Evolutionary conservation across 2,888 invertebrate genomes (phyloP).

Genomic region (Thalpophila matura): DNA sequence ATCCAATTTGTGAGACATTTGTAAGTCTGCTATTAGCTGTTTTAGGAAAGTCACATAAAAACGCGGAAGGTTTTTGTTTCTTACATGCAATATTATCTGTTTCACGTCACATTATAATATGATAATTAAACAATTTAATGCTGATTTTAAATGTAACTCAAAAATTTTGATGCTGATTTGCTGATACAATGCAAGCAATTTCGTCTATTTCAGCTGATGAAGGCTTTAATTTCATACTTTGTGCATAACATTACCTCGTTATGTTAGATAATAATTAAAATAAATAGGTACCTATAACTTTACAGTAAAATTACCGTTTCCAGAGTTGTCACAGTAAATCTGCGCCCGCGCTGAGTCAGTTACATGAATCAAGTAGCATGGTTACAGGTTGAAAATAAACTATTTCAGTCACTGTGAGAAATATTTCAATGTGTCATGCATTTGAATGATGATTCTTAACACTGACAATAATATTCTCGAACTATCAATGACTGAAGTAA

Average conservation of each 20-base stretch:
- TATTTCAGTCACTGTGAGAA: slow-evolving; percentile 20
- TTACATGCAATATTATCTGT: slow-evolving; percentile 6
- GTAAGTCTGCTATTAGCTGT: slow-evolving; percentile 22
- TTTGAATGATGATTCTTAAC: slow-evolving; percentile 11
- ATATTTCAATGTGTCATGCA: slow-evolving; percentile 22
- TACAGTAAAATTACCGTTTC: slow-evolving; percentile 19
- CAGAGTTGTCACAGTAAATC: not conserved
- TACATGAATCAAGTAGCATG: slow-evolving; percentile 30
- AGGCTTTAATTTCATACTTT: slow-evolving; percentile 6
- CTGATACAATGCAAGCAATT: not conserved
- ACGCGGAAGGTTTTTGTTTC: slow-evolving; percentile 11
- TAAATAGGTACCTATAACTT: not conserved
- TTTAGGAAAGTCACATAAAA: slow-evolving; percentile 31
- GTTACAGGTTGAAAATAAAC: slow-evolving; percentile 23
- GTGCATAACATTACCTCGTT: slow-evolving; percentile 13
- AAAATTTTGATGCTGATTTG: not conserved
- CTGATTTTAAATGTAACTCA: slow-evolving; percentile 8
- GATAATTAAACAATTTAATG: not conserved
- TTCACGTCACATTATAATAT: not conserved
- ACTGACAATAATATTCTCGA: slow-evolving; percentile 17
- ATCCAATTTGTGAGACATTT: slow-evolving; percentile 50
- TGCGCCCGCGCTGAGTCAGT: slow-evolving; percentile 10
- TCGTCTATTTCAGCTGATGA: not conserved
- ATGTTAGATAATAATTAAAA: not conserved
- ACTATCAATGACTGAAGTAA: slow-evolving; percentile 13